Evolutionary conservation across 2,888 invertebrate species (phyloP).

Genomic region (Trichacis sp.): DNA sequence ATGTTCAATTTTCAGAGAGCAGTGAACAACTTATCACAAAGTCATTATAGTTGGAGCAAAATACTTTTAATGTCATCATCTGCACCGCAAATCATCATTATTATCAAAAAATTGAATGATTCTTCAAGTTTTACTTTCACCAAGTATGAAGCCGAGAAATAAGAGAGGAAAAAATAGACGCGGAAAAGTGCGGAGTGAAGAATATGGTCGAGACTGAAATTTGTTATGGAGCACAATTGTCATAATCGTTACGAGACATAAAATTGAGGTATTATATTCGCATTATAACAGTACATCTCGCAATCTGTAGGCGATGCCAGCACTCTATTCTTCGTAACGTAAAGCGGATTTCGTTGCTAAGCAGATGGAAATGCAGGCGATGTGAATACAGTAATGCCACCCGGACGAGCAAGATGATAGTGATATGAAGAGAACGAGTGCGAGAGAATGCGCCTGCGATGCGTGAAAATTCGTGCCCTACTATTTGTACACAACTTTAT

Average conservation of each 20-base stretch:
- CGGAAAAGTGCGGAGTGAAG: not conserved
- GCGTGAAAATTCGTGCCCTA: slow-evolving; percentile 22
- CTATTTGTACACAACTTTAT: no score
- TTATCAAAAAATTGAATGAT: no score
- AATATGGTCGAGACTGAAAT: not conserved
- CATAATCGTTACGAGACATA: slow-evolving; percentile 27
- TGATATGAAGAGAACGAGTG: slow-evolving; percentile 18
- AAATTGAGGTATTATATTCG: slow-evolving; percentile 34
- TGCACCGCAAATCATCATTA: no score
- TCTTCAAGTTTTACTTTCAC: no score
- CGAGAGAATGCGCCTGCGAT: slow-evolving; percentile 2
- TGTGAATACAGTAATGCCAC: slow-evolving; percentile 59
- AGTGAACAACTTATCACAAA: no score
- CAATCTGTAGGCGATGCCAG: slow-evolving; percentile 45
- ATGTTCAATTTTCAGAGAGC: no score
- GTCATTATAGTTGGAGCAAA: no score
- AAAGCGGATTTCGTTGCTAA: slow-evolving; percentile 64
- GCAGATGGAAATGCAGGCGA: slow-evolving; percentile 60
- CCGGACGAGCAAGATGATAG: slow-evolving; percentile 28
- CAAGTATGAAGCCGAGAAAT: no score
- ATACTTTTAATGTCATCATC: no score
- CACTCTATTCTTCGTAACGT: slow-evolving; percentile 57
- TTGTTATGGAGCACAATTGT: slow-evolving; percentile 17
- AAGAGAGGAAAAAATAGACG: no score
- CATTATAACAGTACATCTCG: slow-evolving; percentile 44